Evolutionary conservation across 2,113 vertebrate species (phyloP).

Genomic region (Nyctereutes procyonoides): DNA sequence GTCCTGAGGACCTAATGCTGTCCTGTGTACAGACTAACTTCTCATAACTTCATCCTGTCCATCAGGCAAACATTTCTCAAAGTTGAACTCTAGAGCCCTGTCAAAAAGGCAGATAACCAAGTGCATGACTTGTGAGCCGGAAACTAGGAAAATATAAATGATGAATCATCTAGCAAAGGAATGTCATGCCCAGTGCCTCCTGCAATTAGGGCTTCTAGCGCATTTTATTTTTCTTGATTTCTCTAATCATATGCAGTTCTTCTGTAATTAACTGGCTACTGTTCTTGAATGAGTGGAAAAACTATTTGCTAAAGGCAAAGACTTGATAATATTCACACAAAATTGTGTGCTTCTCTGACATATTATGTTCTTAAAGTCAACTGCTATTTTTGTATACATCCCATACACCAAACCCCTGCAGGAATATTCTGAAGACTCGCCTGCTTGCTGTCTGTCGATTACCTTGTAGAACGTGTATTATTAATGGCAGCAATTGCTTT

Average conservation of each 20-base stretch:
- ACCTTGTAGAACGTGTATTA: slow-evolving; percentile 72
- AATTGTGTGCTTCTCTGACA: background rate
- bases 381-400: background rate
- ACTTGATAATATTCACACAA: background rate
- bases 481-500: slow-evolving; percentile 81
- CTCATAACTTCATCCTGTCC: no score
- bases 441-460: slow-evolving; percentile 62
- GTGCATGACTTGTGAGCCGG: no score
- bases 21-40: background rate
- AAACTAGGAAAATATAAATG: background rate
- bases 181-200: background rate
- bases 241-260: background rate
- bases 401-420: background rate
- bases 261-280: background rate
- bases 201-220: background rate
- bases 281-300: slow-evolving; percentile 5
- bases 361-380: background rate
- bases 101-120: background rate
- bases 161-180: background rate
- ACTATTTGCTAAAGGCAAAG: slow-evolving; percentile 20
- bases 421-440: slow-evolving; percentile 49
- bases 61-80: background rate
- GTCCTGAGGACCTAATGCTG: background rate
- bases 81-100: no score
- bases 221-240: background rate